Evolutionary conservation across 2,113 vertebrate species (phyloP).

Genomic region (Varanus komodoensis): DNA sequence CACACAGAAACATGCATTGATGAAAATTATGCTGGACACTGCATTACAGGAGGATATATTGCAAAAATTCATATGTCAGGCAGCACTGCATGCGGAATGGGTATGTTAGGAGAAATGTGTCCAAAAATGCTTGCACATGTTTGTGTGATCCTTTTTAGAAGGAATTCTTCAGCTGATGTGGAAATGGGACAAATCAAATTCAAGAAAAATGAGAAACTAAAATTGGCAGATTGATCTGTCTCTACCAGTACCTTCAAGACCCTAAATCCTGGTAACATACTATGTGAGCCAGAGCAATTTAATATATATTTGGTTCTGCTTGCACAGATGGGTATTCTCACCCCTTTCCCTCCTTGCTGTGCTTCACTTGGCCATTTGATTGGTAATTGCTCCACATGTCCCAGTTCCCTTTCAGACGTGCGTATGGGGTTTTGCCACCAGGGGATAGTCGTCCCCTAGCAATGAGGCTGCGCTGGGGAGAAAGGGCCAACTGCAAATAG

Average conservation of each 20-base stretch:
- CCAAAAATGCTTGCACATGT: too few species aligned
- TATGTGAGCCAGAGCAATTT: background rate
- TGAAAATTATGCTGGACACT: too few species aligned
- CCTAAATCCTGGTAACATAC: background rate
- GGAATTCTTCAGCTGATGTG: too few species aligned
- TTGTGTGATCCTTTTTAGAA: too few species aligned
- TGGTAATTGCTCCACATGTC: background rate
- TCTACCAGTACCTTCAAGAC: background rate
- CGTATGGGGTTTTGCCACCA: constrained; percentile 48
- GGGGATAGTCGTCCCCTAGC: constrained; percentile 65
- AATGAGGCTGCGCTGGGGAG: background rate
- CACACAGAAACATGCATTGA: too few species aligned
- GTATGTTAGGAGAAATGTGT: too few species aligned
- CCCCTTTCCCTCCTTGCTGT: background rate
- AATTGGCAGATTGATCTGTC: too few species aligned
- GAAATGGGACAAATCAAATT: too few species aligned
- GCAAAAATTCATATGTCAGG: too few species aligned
- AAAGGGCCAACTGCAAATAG: background rate
- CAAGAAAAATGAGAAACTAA: too few species aligned
- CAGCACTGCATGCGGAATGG: too few species aligned
- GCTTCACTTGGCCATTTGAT: background rate
- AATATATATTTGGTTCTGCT: background rate
- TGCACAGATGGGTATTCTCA: background rate
- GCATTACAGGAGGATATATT: too few species aligned
- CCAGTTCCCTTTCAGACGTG: background rate